These are phyloP conservation scores for Hypena proboscidalis DNA, from an alignment of 2,888 invertebrate species.

Conservation along the genomic window DNA sequence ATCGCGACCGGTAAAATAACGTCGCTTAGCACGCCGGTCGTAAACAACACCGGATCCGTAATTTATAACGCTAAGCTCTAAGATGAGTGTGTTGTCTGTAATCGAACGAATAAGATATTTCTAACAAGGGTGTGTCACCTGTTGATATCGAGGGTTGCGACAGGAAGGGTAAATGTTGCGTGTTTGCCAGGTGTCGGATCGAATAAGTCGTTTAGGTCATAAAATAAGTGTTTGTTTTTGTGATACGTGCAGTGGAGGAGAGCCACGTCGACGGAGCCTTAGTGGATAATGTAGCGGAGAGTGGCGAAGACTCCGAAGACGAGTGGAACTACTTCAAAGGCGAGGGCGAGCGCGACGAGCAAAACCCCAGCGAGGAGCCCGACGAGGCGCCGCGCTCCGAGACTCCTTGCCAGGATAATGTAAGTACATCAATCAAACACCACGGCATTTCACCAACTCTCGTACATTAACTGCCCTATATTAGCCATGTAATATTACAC, in stretches of 20 bases:
- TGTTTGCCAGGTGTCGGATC: slow-evolving; percentile 52
- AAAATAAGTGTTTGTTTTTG: slow-evolving; percentile 49
- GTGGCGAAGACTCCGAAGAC: slow-evolving; percentile 92
- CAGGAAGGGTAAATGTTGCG: slow-evolving; percentile 48
- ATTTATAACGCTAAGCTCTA: slow-evolving; percentile 34
- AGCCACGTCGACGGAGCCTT: slow-evolving; percentile 81
- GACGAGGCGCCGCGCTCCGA: slow-evolving; percentile 80
- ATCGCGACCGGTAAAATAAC: slow-evolving; percentile 79
- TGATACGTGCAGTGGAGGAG: slow-evolving; percentile 72
- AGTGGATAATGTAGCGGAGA: slow-evolving; percentile 91
- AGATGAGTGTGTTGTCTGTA: slow-evolving; percentile 32
- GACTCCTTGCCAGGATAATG: slow-evolving; percentile 80
- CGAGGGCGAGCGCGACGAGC: slow-evolving; percentile 86
- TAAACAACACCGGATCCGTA: slow-evolving; percentile 48
- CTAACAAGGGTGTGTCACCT: slow-evolving; percentile 78
- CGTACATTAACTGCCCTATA: too few relatives aligned
- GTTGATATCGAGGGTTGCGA: slow-evolving; percentile 60
- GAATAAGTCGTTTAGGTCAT: slow-evolving; percentile 20
- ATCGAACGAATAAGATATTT: slow-evolving; percentile 39
- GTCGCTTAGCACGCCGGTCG: slow-evolving; percentile 55
- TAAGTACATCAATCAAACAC: slow-evolving; percentile 48
- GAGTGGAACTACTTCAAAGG: slow-evolving; percentile 94
- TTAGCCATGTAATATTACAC: too few relatives aligned
- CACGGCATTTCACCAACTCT: too few relatives aligned
- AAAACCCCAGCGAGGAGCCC: slow-evolving; percentile 85